Percentiles rank a stretch among this genome's conserved stretches.
Evolutionary conservation across 2,113 vertebrate genomes (phyloP).

Genomic region (Chaetura pelagica): DNA sequence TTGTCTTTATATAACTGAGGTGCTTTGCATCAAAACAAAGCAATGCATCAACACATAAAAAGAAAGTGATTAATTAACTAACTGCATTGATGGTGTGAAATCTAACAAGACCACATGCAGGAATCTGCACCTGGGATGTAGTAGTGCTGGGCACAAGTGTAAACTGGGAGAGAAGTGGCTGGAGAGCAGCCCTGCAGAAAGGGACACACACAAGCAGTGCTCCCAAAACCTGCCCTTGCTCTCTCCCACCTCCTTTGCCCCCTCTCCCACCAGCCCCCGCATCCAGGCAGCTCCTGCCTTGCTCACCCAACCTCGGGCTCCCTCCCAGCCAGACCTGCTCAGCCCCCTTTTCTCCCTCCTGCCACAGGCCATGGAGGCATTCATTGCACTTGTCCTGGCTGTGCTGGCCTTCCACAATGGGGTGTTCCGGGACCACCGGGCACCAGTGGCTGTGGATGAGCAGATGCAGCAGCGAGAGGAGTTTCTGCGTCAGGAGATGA

Average conservation of each 20-base stretch:
- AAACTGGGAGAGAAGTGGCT: not conserved
- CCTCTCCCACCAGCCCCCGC: not conserved
- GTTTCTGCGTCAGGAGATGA: not conserved
- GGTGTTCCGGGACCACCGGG: fast-evolving
- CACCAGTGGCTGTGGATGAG: fast-evolving
- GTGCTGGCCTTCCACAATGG: not conserved
- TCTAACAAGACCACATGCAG: not conserved
- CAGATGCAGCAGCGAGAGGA: not conserved
- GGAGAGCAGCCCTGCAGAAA: not conserved
- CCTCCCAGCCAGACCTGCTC: not conserved
- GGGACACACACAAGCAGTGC: not conserved
- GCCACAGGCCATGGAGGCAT: not conserved
- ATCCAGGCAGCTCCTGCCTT: no score
- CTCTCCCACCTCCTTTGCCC: not conserved
- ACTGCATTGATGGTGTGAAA: not conserved
- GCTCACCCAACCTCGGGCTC: not conserved
- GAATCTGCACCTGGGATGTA: not conserved
- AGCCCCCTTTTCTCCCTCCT: not conserved
- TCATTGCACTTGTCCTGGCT: no score
- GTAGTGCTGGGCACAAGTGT: fast-evolving
- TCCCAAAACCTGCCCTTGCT: not conserved
- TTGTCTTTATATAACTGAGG: not conserved
- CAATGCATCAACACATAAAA: not conserved
- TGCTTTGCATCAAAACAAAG: not conserved
- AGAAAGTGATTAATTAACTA: not conserved